phyloP scores from a whole-genome alignment of 1,140 invertebrate genomes.

The Thalassaphorura encarpata region DNA sequence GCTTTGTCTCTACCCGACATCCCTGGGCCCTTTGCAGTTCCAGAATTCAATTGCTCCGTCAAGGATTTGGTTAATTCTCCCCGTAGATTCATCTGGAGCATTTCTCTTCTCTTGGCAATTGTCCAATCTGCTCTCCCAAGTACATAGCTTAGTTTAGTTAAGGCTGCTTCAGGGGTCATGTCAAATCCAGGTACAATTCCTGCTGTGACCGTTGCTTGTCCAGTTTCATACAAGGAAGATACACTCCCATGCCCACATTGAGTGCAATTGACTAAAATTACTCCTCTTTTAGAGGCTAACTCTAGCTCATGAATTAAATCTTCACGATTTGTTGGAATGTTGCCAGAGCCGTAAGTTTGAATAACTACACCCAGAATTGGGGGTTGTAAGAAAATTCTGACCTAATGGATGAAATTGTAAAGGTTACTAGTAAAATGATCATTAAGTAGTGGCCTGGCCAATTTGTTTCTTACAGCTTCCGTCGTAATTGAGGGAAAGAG shows the following conservation, averaged over 20 bases:
- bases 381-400: constrained; percentile 65
- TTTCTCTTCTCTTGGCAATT: constrained; percentile 59
- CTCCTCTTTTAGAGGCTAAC: constrained; percentile 61
- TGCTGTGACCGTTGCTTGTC: constrained; percentile 46
- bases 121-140: constrained; percentile 71
- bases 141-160: constrained; percentile 85
- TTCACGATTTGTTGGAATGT: constrained; percentile 71
- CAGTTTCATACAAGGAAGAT: constrained; percentile 66
- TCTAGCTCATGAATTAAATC: constrained; percentile 68
- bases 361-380: constrained; percentile 81
- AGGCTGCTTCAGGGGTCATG: constrained; percentile 90
- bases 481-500: constrained; percentile 82
- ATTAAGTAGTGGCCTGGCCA: background rate
- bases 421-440: background rate
- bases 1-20: constrained; percentile 40
- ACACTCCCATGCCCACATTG: constrained; percentile 74
- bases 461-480: constrained; percentile 49
- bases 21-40: background rate
- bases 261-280: constrained; percentile 86
- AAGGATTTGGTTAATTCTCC: constrained; percentile 50
- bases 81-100: constrained; percentile 66
- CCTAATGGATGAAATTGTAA: constrained; percentile 38
- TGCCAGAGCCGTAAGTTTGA: constrained; percentile 87
- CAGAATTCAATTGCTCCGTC: constrained; percentile 9
- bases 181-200: constrained; percentile 77